A percentile compares a stretch with the other conserved stretches of the same genome.
These are phyloP conservation scores for Ecliptopera silaceata DNA, from an alignment of 2,888 invertebrate genomes.

Conservation along the genomic window DNA sequence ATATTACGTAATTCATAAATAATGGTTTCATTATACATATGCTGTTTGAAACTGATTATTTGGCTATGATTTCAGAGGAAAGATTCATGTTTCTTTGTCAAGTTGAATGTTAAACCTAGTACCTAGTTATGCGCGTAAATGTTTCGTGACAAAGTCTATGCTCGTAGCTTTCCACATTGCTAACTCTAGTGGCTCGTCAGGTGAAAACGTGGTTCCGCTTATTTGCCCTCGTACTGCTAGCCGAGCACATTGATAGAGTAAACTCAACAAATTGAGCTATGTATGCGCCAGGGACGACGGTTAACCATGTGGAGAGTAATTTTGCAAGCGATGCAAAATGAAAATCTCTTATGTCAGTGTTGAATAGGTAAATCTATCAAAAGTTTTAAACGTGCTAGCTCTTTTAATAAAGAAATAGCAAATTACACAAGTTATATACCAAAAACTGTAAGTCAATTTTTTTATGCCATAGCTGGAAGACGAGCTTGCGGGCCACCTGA, in stretches of 20 bases:
- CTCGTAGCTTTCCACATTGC: conserved; percentile 15
- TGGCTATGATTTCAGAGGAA: too few species aligned
- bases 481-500: too few species aligned
- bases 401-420: too few species aligned
- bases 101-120: too few species aligned
- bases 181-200: conserved; percentile 43
- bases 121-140: conserved; percentile 2
- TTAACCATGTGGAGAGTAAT: conserved; percentile 30
- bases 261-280: conserved; percentile 35
- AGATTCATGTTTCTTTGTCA: too few species aligned
- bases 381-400: background rate
- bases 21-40: too few species aligned
- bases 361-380: background rate
- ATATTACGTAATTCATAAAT: too few species aligned
- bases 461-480: too few species aligned
- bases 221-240: conserved; percentile 33
- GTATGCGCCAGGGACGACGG: conserved; percentile 21
- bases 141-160: conserved; percentile 44
- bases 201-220: conserved; percentile 62
- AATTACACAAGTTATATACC: too few species aligned
- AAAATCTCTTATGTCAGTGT: conserved; percentile 13
- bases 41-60: too few species aligned
- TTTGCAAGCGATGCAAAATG: conserved; percentile 22
- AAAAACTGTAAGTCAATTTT: too few species aligned
- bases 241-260: conserved; percentile 30